These are phyloP conservation scores for Tragulus kanchil DNA, from an alignment of 2,113 vertebrate species.

Conservation along the genomic window DNA sequence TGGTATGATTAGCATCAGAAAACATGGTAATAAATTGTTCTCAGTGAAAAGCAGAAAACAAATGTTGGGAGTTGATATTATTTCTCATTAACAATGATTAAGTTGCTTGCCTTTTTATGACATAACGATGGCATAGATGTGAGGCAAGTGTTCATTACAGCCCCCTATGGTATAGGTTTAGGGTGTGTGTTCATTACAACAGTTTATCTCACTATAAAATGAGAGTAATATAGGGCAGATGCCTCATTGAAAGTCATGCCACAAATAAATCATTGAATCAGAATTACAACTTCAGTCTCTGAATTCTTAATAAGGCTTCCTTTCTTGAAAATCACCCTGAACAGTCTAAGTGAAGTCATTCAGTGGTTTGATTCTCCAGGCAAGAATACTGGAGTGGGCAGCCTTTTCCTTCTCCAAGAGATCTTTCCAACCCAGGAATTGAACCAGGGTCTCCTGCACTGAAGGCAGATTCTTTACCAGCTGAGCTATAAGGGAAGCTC, in stretches of 20 bases:
- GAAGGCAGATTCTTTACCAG: no score
- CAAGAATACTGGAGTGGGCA: no score
- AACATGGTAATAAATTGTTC: conserved; percentile 26
- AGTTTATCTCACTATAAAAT: conserved; percentile 26
- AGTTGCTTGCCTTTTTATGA: conserved; percentile 22
- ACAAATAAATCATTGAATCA: conserved; percentile 21
- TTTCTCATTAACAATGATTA: not conserved
- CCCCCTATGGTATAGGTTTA: not conserved
- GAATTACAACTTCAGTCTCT: not conserved
- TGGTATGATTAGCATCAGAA: not conserved
- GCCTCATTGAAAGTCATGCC: not conserved
- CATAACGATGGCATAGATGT: not conserved
- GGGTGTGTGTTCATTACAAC: not conserved
- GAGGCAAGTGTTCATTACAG: not conserved
- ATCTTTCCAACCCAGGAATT: no score
- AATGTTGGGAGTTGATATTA: not conserved
- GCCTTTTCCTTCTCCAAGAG: no score
- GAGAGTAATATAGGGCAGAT: not conserved
- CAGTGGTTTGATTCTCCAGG: no score
- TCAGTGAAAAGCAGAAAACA: not conserved
- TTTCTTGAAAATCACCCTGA: not conserved
- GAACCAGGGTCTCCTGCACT: no score
- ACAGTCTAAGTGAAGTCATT: no score
- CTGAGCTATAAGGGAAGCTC: no score
- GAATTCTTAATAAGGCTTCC: conserved; percentile 25